Evolutionary conservation across 2,888 invertebrate genomes (phyloP).

Genomic region (Corythucha ciliata): DNA sequence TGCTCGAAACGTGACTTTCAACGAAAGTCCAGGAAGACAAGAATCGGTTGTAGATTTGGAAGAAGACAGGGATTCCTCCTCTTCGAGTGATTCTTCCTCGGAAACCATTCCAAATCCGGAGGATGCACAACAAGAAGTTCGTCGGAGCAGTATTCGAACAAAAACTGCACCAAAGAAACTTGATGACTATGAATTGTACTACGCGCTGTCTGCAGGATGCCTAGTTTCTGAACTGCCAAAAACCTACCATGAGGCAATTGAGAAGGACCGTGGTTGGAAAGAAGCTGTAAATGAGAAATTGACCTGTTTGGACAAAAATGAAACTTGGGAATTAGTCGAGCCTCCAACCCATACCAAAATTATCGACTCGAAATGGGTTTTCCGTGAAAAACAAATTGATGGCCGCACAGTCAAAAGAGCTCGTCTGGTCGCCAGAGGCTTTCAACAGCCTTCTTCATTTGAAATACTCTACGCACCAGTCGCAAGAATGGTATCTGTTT

Average conservation of each 20-base stretch:
- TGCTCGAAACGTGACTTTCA: slow-evolving; percentile 11
- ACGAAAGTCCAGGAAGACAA: not conserved
- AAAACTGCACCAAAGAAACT: slow-evolving; percentile 5
- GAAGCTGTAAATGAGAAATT: slow-evolving; percentile 14
- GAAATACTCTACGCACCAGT: slow-evolving; percentile 16
- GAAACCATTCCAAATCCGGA: not conserved
- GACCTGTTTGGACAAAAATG: slow-evolving; percentile 11
- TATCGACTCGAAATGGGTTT: slow-evolving; percentile 19
- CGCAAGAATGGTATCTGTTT: not conserved
- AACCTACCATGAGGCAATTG: slow-evolving; percentile 12
- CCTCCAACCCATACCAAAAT: slow-evolving; percentile 3
- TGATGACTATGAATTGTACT: not conserved
- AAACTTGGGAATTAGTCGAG: slow-evolving; percentile 19
- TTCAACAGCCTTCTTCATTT: slow-evolving; percentile 16
- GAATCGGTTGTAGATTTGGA: not conserved
- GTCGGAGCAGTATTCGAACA: not conserved
- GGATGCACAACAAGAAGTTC: too few species aligned
- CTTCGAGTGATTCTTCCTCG: not conserved
- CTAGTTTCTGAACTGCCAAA: not conserved
- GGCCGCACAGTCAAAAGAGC: slow-evolving; percentile 13
- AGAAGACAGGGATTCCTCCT: not conserved
- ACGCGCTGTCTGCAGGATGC: slow-evolving; percentile 1
- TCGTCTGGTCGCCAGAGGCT: slow-evolving; percentile 19
- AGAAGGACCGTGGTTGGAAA: slow-evolving; percentile 10
- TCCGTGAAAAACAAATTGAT: slow-evolving; percentile 14